Base-by-base conservation (phyloP, 2,888 invertebrate species). In the Sphaerophoria taeniata region DNA sequence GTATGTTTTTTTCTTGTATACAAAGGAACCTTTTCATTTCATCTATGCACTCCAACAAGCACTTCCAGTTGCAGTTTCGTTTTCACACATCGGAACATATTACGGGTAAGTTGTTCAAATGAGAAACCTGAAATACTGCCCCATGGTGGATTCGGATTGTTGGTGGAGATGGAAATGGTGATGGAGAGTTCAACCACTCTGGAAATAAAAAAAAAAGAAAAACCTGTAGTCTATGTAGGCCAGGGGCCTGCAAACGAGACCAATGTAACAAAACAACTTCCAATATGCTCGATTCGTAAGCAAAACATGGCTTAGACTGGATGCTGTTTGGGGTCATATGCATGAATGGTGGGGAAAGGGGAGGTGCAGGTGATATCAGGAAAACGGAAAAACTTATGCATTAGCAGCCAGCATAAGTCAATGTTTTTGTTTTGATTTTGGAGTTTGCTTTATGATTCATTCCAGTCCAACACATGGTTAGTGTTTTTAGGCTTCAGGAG, bases 171-270 rank as follows among this genome's bases (percentile, higher is more conserved):
- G 58, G 24, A 24, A 24, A 24, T 24, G 24, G 24, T 24, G 24
- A 24, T 24, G 24, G 81, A 81, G 81, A 81, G 81, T 81, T 81
- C 81, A 81, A 81, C 71, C 75, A 81, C 81, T 81, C 47, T 11
- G 24, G 24, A 24, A 24, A 24, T 24, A 24, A 24, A 24, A 24
- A 24, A 24, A 24, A 24, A 24, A 58, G 39, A 67, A 36, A 81
- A 81, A 81, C 81, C 81, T 81, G 81, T 71, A 73, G 69, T 69
- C 55, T 69, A 82, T 82, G 82, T 82, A 82, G 82, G 82, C 82
- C 82, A 82, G 82, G 77, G 82, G 82, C 82, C 73, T 73, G 65
- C 76, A 73, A 77, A 82, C 82, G 72, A 82, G 82, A 82, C 82
- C 82, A 82, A 76, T 76, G 67, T 72, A 82, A 82, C 67, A 60